phyloP scores from a whole-genome alignment of 2,113 vertebrate genomes.

The Symphodus melops region DNA sequence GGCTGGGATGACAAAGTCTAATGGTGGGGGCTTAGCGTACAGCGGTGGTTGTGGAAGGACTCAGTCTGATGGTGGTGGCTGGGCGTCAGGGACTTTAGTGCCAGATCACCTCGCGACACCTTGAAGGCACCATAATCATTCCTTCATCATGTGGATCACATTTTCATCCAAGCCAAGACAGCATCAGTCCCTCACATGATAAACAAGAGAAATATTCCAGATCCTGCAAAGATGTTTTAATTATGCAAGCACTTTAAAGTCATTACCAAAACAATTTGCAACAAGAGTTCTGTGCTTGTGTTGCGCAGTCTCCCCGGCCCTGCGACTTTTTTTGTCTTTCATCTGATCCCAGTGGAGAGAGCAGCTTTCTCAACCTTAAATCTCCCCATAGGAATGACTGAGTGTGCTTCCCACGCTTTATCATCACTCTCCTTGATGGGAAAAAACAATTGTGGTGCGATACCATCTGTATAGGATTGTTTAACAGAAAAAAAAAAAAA shows the following conservation, averaged over 20 bases:
- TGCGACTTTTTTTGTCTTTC: conserved; percentile 45
- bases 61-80: no score
- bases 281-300: conserved; percentile 38
- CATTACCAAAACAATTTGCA: conserved; percentile 17
- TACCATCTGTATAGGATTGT: conserved; percentile 61
- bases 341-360: conserved; percentile 54
- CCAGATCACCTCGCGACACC: background rate
- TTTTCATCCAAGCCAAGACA: background rate
- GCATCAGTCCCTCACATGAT: background rate
- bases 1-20: no score
- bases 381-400: conserved; percentile 57
- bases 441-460: conserved; percentile 54
- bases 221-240: conserved; percentile 9
- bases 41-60: no score
- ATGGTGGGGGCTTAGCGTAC: no score
- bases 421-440: conserved; percentile 50
- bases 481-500: conserved; percentile 45
- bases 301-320: conserved; percentile 28
- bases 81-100: no score
- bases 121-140: background rate
- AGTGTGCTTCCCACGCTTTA: conserved; percentile 48
- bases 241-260: conserved; percentile 14
- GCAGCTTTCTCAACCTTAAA: conserved; percentile 49
- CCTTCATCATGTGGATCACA: background rate
- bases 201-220: background rate